phyloP scores from a whole-genome alignment of 2,888 invertebrate genomes.

The Artemia sp. region DNA sequence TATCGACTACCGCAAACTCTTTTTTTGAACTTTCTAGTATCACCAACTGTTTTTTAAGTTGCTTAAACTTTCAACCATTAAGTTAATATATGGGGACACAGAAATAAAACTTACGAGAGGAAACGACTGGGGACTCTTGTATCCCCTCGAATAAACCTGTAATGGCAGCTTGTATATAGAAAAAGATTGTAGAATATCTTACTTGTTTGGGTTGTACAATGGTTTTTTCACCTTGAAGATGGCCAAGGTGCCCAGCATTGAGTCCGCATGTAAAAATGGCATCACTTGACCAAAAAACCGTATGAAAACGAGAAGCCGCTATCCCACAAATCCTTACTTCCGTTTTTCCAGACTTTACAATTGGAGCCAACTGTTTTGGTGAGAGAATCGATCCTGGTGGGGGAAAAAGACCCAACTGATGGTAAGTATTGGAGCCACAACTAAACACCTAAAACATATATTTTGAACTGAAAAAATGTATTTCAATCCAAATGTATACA shows the following conservation, averaged over 20 bases:
- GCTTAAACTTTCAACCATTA: too few relatives aligned
- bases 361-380: conserved; percentile 34
- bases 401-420: conserved; percentile 44
- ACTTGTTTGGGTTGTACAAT: conserved; percentile 31
- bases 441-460: conserved; percentile 28
- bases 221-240: conserved; percentile 35
- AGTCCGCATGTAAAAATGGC: conserved; percentile 59
- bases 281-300: conserved; percentile 41
- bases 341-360: conserved; percentile 33
- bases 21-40: too few relatives aligned
- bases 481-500: too few relatives aligned
- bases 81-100: too few relatives aligned
- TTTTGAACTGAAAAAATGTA: too few relatives aligned
- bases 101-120: too few relatives aligned
- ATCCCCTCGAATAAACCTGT: too few relatives aligned
- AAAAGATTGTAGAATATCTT: neutral
- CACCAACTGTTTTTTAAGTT: too few relatives aligned
- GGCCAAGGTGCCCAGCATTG: conserved; percentile 66
- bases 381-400: conserved; percentile 35
- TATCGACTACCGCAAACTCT: too few relatives aligned
- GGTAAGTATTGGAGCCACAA: conserved; percentile 46
- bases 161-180: conserved; percentile 3
- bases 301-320: conserved; percentile 51
- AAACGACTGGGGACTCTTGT: too few relatives aligned
- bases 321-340: conserved; percentile 37